phyloP scores from a whole-genome alignment of 2,797 vertebrate genomes.

The Gastrophryne carolinensis region DNA sequence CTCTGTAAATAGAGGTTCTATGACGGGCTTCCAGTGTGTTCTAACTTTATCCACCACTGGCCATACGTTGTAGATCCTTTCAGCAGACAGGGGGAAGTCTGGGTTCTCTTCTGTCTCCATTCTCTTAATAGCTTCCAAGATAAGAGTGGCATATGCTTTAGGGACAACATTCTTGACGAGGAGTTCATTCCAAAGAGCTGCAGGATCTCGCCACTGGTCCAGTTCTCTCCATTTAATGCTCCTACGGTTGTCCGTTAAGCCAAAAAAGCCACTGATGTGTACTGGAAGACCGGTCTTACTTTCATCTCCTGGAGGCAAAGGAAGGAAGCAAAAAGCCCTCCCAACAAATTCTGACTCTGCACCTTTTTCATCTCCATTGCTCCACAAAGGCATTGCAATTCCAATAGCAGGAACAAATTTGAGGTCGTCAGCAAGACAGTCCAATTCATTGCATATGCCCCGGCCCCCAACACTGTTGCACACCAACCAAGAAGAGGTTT shows the following conservation, averaged over 20 bases:
- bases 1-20: slow-evolving; percentile 86
- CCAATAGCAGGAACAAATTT: slow-evolving; percentile 93
- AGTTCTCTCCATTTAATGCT: slow-evolving; percentile 97
- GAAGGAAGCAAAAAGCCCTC: slow-evolving; percentile 95
- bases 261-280: slow-evolving; percentile 96
- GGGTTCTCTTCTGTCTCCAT: slow-evolving; percentile 82
- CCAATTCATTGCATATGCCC: slow-evolving; percentile 86
- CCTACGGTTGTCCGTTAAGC: slow-evolving; percentile 94
- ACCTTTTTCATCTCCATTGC: slow-evolving; percentile 67
- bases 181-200: slow-evolving; percentile 94
- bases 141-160: slow-evolving; percentile 84
- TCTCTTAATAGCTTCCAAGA: slow-evolving; percentile 83
- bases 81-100: slow-evolving; percentile 78
- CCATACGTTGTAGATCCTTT: slow-evolving; percentile 85
- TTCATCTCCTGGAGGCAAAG: slow-evolving; percentile 91
- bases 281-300: slow-evolving; percentile 94
- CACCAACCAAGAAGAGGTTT: slow-evolving; percentile 88
- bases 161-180: slow-evolving; percentile 87
- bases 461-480: slow-evolving; percentile 93
- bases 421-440: slow-evolving; percentile 90
- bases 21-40: slow-evolving; percentile 84
- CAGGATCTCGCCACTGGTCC: slow-evolving; percentile 96
- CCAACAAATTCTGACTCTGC: slow-evolving; percentile 83
- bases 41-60: slow-evolving; percentile 80
- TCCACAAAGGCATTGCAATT: slow-evolving; percentile 83